phyloP scores from a whole-genome alignment of 2,113 vertebrate species.

The Bungarus multicinctus region DNA sequence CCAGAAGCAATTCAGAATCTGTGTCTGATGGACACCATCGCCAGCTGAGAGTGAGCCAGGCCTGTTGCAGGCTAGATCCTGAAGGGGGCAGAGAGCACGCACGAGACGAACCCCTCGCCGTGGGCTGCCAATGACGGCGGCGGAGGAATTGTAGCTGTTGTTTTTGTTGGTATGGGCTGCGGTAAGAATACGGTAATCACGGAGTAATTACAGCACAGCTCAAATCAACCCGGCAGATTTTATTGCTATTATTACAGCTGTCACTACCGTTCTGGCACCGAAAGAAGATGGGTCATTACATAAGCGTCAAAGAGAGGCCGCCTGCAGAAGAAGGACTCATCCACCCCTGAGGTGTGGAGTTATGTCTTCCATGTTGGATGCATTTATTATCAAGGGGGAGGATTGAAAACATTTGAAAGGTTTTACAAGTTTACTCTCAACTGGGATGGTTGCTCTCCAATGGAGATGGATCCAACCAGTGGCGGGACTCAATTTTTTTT shows the following conservation, averaged over 20 bases:
- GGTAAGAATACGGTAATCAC: conserved; percentile 62
- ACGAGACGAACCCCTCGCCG: conserved; percentile 22
- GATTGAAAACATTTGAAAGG: background rate
- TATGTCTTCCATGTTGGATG: background rate
- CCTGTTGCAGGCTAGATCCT: background rate
- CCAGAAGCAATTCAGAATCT: background rate
- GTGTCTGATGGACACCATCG: background rate
- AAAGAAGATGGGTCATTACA: background rate
- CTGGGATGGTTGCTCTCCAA: too few relatives aligned
- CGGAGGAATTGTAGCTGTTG: background rate
- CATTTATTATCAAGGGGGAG: background rate
- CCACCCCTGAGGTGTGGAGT: too few relatives aligned
- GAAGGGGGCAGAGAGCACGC: conserved; percentile 19
- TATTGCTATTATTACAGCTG: conserved; percentile 39
- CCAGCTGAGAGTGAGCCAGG: background rate
- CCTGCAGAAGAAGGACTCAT: background rate
- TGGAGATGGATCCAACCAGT: too few relatives aligned
- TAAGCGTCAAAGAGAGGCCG: background rate
- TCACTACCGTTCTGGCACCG: conserved; percentile 38
- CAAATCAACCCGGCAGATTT: conserved; percentile 59
- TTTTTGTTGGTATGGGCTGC: conserved; percentile 20
- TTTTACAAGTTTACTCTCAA: too few relatives aligned
- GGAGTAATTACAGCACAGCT: conserved; percentile 48
- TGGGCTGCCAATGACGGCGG: conserved; percentile 31
- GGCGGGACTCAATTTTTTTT: too few relatives aligned